phyloP scores from a whole-genome alignment of 2,888 invertebrate species.

The Margaritifera margaritifera region DNA sequence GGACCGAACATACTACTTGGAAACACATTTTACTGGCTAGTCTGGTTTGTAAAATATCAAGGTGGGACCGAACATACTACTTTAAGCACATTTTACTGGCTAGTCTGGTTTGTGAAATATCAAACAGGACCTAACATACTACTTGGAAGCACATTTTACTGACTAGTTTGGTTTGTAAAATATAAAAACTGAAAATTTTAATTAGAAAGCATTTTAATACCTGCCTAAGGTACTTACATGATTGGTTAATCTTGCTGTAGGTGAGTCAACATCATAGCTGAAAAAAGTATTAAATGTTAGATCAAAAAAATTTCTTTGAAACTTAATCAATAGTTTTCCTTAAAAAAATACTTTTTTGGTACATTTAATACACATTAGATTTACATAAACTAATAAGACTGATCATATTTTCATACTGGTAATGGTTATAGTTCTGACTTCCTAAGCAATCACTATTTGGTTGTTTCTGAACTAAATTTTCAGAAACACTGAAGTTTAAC shows the following conservation, averaged over 20 bases:
- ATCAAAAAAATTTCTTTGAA: no score
- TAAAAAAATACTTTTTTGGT: no score
- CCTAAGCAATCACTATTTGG: no score
- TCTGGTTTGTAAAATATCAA: constrained; percentile 7
- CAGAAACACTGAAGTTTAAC: background rate
- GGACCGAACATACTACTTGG: no score
- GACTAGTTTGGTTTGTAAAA: constrained; percentile 6
- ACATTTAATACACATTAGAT: no score
- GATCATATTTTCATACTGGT: no score
- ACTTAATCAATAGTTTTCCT: no score
- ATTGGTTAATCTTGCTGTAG: constrained; percentile 40
- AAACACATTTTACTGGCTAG: background rate
- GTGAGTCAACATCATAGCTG: constrained; percentile 67
- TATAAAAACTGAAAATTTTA: background rate
- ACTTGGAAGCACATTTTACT: background rate
- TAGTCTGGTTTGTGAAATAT: constrained; percentile 6
- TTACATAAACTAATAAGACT: no score
- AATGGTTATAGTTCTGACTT: no score
- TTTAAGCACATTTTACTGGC: constrained; percentile 1
- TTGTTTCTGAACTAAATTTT: no score
- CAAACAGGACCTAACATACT: constrained; percentile 1
- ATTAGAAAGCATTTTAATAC: background rate
- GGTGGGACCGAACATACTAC: background rate
- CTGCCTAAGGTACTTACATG: constrained; percentile 38
- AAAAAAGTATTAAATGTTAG: constrained; percentile 10